These are phyloP conservation scores for Hermetia illucens DNA, from an alignment of 1,140 invertebrate genomes.

Conservation along the genomic window DNA sequence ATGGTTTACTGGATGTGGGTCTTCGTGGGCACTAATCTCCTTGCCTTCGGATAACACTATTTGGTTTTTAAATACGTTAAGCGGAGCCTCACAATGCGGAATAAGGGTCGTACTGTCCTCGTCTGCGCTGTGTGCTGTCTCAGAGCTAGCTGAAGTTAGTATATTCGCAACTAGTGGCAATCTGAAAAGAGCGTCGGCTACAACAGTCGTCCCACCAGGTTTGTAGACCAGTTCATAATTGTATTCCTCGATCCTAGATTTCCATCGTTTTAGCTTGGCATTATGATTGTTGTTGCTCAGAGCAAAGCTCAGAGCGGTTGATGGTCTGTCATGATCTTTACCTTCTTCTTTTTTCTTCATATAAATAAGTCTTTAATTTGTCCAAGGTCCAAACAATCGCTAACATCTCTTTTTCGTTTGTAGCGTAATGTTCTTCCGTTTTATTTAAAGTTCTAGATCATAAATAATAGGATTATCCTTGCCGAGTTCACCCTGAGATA, in stretches of 20 bases:
- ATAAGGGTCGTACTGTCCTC: conserved; percentile 5
- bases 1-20: conserved; percentile 3
- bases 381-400: conserved; percentile 22
- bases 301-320: conserved; percentile 26
- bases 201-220: conserved; percentile 9
- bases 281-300: conserved; percentile 21
- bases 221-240: conserved; percentile 20
- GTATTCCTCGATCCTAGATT: conserved; percentile 13
- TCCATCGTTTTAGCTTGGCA: conserved; percentile 23
- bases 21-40: background rate
- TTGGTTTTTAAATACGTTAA: conserved; percentile 6
- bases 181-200: conserved; percentile 1
- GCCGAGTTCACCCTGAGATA: conserved; percentile 17
- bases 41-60: background rate
- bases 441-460: conserved; percentile 15
- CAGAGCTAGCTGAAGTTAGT: background rate
- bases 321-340: conserved; percentile 16
- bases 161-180: background rate
- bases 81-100: conserved; percentile 3
- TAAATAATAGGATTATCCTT: conserved; percentile 20
- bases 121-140: conserved; percentile 1
- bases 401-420: conserved; percentile 14
- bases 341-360: conserved; percentile 9
- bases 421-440: conserved; percentile 12
- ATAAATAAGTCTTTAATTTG: no score